Evolutionary conservation across 2,888 invertebrate species (phyloP).

Genomic region (Sinotaia quadrata): DNA sequence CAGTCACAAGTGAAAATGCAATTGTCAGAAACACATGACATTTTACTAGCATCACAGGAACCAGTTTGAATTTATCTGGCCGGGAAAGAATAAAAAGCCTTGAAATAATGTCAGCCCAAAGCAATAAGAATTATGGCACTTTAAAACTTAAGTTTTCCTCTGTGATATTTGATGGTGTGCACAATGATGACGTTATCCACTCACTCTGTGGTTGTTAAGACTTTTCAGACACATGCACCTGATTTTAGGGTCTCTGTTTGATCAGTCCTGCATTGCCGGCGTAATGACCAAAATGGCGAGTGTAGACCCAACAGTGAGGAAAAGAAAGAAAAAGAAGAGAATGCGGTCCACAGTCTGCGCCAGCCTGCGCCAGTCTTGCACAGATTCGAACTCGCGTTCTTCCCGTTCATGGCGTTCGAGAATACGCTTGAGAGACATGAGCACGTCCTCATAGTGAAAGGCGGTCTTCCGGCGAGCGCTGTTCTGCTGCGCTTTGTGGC

Average conservation of each 20-base stretch:
- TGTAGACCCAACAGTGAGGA: slow-evolving; percentile 74
- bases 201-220: no score
- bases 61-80: no score
- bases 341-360: slow-evolving; percentile 75
- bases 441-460: slow-evolving; percentile 70
- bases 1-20: no score
- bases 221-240: no score
- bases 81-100: no score
- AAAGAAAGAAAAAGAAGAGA: slow-evolving; percentile 76
- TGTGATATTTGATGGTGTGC: no score
- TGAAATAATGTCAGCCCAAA: no score
- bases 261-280: slow-evolving; percentile 63
- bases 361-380: slow-evolving; percentile 76
- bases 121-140: no score
- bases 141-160: no score
- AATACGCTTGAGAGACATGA: slow-evolving; percentile 72
- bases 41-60: no score
- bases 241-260: background rate
- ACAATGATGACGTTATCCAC: no score
- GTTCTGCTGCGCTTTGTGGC: background rate
- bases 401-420: slow-evolving; percentile 73
- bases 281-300: slow-evolving; percentile 74
- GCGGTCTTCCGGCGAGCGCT: slow-evolving; percentile 4
- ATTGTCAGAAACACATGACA: no score
- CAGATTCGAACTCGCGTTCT: slow-evolving; percentile 70